Percentiles rank a stretch among this genome's conserved stretches.
Conservation (phyloP, 1,140 invertebrate species). For the Diachasmimorpha longicaudata region DNA sequence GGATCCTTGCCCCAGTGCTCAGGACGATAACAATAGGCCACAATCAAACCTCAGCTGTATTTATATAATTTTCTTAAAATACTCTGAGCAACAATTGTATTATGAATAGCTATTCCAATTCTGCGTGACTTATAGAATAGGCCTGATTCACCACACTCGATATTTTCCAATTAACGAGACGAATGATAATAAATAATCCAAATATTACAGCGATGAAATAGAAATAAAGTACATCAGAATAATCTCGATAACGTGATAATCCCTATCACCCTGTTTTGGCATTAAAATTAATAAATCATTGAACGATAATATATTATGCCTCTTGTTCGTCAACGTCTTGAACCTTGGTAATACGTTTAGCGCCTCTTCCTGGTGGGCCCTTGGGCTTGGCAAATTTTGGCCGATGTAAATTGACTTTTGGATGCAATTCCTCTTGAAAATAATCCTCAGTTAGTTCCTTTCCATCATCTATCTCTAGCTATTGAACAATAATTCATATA, state of each 20-base stretch:
- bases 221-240: not conserved
- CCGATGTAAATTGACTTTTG: constrained; percentile 86
- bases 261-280: constrained; percentile 1
- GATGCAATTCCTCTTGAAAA: constrained; percentile 93
- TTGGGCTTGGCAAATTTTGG: constrained; percentile 95
- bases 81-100: not conserved
- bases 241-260: not conserved
- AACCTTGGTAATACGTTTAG: constrained; percentile 85
- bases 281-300: constrained; percentile 13
- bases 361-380: constrained; percentile 89
- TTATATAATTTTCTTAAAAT: not conserved
- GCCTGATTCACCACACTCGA: constrained; percentile 33
- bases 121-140: constrained; percentile 41
- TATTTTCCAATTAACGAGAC: not conserved
- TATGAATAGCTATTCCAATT: not conserved
- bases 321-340: constrained; percentile 56
- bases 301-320: constrained; percentile 33
- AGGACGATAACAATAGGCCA: not conserved
- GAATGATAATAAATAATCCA: constrained; percentile 10
- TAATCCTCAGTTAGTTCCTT: constrained; percentile 88
- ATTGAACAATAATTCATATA: constrained; percentile 45
- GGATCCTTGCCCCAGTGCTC: not conserved
- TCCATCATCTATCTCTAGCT: constrained; percentile 92
- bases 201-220: not conserved
- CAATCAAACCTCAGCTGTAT: not conserved